A percentile compares a stretch with the other conserved stretches of the same genome.
Conservation (phyloP, 2,113 vertebrate genomes). For the Pterocles orientalis region DNA sequence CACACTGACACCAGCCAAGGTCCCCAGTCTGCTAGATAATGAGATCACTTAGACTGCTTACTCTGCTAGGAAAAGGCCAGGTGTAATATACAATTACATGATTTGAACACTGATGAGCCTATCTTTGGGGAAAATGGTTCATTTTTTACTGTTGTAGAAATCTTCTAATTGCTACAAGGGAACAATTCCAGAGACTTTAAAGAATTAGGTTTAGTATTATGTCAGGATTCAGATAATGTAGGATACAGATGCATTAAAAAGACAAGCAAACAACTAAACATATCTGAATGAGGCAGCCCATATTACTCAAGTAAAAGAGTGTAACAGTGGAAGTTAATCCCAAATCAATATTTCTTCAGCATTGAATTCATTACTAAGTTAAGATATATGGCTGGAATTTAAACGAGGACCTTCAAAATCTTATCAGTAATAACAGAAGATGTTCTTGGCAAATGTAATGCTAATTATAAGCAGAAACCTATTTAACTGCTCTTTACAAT, state of each 20-base stretch:
- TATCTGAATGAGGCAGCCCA: neutral
- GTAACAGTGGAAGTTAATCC: neutral
- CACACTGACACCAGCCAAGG: neutral
- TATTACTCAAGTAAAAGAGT: neutral
- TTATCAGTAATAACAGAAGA: neutral
- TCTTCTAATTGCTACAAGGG: neutral
- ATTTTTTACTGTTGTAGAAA: neutral
- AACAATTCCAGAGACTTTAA: neutral
- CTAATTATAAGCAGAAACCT: slow-evolving; percentile 6
- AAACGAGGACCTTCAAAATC: neutral
- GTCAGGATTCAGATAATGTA: neutral
- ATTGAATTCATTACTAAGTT: slow-evolving; percentile 7
- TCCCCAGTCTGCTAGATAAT: neutral
- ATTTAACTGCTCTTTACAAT: slow-evolving; percentile 8
- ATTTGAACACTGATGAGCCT: neutral
- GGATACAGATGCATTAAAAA: neutral
- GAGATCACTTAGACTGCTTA: neutral
- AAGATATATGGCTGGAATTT: slow-evolving; percentile 25
- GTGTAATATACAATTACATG: neutral
- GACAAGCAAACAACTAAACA: neutral
- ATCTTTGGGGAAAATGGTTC: neutral
- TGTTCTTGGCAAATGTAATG: neutral
- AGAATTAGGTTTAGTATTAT: neutral
- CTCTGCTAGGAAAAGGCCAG: neutral
- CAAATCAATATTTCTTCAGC: slow-evolving; percentile 20